Conservation (phyloP, 2,888 invertebrate species). For the Hoplodrina ambigua region DNA sequence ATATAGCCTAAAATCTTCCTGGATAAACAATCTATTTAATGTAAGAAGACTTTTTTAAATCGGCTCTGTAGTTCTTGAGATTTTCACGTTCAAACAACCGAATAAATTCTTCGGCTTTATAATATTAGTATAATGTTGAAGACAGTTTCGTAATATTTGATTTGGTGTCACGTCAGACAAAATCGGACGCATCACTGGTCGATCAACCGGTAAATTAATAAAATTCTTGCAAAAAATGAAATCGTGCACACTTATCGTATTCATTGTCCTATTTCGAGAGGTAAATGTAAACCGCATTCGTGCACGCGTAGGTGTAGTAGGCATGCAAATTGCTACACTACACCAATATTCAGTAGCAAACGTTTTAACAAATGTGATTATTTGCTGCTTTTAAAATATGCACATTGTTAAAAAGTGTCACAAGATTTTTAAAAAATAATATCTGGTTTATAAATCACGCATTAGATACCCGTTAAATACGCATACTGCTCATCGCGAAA, state of each 20-base stretch:
- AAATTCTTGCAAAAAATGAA: conserved; percentile 36
- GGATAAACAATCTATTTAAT: too few relatives aligned
- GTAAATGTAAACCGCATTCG: conserved; percentile 49
- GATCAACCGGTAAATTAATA: conserved; percentile 23
- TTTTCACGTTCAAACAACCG: too few relatives aligned
- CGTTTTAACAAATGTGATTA: conserved; percentile 11
- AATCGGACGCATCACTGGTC: conserved; percentile 25
- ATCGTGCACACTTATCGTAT: conserved; percentile 36
- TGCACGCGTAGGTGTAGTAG: conserved; percentile 41
- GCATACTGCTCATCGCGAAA: too few relatives aligned
- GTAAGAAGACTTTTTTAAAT: too few relatives aligned
- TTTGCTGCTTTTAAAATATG: not conserved
- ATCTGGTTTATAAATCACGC: too few relatives aligned
- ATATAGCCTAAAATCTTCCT: too few relatives aligned
- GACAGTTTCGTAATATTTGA: conserved; percentile 23
- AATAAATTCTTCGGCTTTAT: too few relatives aligned
- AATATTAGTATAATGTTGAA: conserved; percentile 18
- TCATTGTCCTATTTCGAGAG: conserved; percentile 55
- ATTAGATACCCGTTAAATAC: too few relatives aligned
- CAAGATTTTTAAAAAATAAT: too few relatives aligned
- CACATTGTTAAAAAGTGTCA: not conserved
- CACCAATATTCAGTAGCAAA: conserved; percentile 27
- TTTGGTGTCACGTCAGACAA: conserved; percentile 16
- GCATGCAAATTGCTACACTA: conserved; percentile 43
- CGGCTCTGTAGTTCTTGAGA: too few relatives aligned